These are phyloP conservation scores for Oscheius sp. DNA, from an alignment of 2,888 invertebrate genomes.

Conservation along the genomic window DNA sequence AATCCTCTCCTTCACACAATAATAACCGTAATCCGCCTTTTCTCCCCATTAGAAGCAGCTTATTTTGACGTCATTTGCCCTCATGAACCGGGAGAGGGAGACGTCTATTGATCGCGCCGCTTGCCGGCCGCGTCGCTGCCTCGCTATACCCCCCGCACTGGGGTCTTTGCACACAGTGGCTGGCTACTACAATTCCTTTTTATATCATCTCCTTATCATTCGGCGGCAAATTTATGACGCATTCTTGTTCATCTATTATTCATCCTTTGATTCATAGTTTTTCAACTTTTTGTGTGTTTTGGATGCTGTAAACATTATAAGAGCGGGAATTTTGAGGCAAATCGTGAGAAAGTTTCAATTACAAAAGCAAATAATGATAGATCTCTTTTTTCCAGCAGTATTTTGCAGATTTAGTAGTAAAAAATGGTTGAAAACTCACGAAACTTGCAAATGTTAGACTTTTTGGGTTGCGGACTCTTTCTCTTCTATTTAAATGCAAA, in stretches of 20 bases:
- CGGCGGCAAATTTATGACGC: background rate
- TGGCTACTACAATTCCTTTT: background rate
- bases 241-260: background rate
- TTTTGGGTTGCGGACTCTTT: no score
- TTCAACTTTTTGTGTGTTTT: background rate
- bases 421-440: no score
- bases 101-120: conserved; percentile 30
- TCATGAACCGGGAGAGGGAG: conserved; percentile 8
- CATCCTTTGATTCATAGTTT: background rate
- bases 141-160: background rate
- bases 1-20: no score
- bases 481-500: no score
- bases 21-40: no score
- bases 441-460: no score
- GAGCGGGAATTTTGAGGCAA: background rate
- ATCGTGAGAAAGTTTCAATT: conserved; percentile 41
- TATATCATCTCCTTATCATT: background rate
- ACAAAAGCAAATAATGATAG: conserved; percentile 37
- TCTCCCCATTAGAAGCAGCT: no score
- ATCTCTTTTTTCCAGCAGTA: conserved; percentile 26
- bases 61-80: no score
- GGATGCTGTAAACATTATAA: background rate
- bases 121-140: conserved; percentile 26
- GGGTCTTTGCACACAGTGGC: conserved; percentile 7
- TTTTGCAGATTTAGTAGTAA: no score